Conservation (phyloP, 1,140 invertebrate species). For the Pentalonia nigronervosa region DNA sequence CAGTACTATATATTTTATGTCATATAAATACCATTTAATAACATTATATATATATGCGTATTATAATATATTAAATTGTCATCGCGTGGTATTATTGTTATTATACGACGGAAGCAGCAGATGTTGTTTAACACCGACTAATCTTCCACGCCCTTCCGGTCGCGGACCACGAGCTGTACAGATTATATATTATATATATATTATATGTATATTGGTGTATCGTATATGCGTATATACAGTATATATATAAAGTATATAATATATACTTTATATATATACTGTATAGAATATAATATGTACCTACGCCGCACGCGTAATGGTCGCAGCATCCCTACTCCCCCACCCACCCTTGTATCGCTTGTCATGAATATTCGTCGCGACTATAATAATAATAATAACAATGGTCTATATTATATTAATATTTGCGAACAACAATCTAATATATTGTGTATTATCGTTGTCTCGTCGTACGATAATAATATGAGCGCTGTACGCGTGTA, state of each 20-base stretch:
- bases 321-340: not conserved
- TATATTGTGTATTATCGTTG: not conserved
- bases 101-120: not conserved
- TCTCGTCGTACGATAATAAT: not conserved
- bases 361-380: not conserved
- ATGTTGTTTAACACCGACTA: not conserved
- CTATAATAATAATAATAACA: not conserved
- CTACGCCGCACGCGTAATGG: not conserved
- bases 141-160: slow-evolving; percentile 4
- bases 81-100: not conserved
- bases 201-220: not conserved
- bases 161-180: not conserved
- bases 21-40: slow-evolving; percentile 3
- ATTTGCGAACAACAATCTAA: not conserved
- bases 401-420: not conserved
- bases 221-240: not conserved
- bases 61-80: slow-evolving; percentile 19
- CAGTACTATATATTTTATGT: not conserved
- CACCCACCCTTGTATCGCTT: not conserved
- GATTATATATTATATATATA: not conserved
- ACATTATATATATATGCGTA: not conserved
- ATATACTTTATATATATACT: too few species aligned
- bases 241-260: too few species aligned
- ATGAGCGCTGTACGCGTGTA: not conserved
- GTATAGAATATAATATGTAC: not conserved